These are phyloP conservation scores for Psephotus haematonotus DNA, from an alignment of 2,113 vertebrate genomes.

Conservation along the genomic window DNA sequence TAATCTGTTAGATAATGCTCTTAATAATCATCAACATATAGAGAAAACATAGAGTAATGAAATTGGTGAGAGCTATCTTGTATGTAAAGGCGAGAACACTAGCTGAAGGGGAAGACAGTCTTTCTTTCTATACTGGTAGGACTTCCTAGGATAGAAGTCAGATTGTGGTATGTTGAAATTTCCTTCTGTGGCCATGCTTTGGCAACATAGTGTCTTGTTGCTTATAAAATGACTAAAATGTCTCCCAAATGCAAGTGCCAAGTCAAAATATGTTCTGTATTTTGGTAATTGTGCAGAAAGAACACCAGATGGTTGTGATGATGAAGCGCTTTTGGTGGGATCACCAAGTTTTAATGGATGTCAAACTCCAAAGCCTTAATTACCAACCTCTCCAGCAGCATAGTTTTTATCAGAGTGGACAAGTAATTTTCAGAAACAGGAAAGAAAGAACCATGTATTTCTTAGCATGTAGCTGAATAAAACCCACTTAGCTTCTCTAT, in stretches of 20 bases:
- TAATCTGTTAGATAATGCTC: slow-evolving; percentile 8
- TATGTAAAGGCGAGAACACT: neutral
- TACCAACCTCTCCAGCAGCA: slow-evolving; percentile 26
- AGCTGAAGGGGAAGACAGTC: neutral
- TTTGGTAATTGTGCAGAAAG: slow-evolving; percentile 75
- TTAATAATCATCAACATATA: neutral
- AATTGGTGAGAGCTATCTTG: neutral
- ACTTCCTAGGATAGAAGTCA: slow-evolving; percentile 17
- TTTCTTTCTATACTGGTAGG: neutral
- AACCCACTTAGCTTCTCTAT: neutral
- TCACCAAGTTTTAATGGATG: slow-evolving; percentile 60
- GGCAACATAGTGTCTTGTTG: slow-evolving; percentile 51
- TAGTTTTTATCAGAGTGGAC: slow-evolving; percentile 18
- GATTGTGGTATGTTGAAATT: slow-evolving; percentile 46
- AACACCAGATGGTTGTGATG: slow-evolving; percentile 70
- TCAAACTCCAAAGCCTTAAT: slow-evolving; percentile 55
- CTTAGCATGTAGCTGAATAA: neutral
- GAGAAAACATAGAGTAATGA: neutral
- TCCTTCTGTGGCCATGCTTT: slow-evolving; percentile 26
- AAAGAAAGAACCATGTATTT: neutral
- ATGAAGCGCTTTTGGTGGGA: slow-evolving; percentile 59
- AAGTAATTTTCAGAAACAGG: slow-evolving; percentile 3
- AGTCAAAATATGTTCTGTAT: slow-evolving; percentile 67
- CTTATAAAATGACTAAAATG: slow-evolving; percentile 60
- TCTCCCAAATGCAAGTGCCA: slow-evolving; percentile 70